A percentile compares a stretch with the other conserved stretches of the same genome.
Evolutionary conservation across 2,113 vertebrate genomes (phyloP).

Genomic region (Guaruba guarouba): DNA sequence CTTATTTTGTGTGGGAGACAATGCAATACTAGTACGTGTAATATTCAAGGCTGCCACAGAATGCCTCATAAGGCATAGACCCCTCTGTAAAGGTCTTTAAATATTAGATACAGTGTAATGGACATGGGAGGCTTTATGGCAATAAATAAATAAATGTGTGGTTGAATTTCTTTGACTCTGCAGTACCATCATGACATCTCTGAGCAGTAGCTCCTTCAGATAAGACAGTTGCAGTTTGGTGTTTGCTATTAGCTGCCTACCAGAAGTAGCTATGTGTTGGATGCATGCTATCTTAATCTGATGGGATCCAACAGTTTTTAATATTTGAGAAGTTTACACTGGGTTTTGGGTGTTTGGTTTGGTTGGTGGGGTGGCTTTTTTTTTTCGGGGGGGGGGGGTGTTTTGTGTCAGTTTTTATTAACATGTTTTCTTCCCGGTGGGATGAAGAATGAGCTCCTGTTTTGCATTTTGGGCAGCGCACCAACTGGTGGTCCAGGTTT

Average conservation of each 20-base stretch:
- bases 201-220: not conserved
- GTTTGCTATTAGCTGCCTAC: not conserved
- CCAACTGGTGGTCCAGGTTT: not conserved
- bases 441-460: not conserved
- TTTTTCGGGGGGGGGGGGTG: not conserved
- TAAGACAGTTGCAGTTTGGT: not conserved
- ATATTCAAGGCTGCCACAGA: not conserved
- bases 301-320: not conserved
- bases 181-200: not conserved
- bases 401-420: not conserved
- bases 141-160: not conserved
- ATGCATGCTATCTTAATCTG: not conserved
- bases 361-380: not conserved
- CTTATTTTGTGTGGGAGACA: slow-evolving; percentile 5
- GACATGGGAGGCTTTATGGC: not conserved
- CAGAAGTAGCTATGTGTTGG: not conserved
- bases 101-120: not conserved
- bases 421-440: not conserved
- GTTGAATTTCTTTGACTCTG: not conserved
- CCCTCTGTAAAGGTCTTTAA: rapidly evolving
- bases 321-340: not conserved
- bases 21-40: not conserved
- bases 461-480: not conserved
- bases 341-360: too few species aligned
- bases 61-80: not conserved